Evolutionary conservation across 1,140 invertebrate genomes (phyloP).

Genomic region (Drosophila micromelanica): DNA sequence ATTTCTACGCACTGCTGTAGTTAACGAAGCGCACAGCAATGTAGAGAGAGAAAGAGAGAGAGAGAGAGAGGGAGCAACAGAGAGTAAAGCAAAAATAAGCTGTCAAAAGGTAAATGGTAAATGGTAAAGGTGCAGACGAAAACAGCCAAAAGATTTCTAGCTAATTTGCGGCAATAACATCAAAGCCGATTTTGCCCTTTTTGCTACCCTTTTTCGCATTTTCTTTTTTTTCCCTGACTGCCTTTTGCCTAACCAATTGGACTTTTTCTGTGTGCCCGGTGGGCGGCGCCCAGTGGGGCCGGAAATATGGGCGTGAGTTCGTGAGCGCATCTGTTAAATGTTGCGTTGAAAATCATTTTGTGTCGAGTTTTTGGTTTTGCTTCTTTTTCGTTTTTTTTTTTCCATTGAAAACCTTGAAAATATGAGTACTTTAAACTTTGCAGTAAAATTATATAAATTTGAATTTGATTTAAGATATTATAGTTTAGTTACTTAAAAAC

Average conservation of each 20-base stretch:
- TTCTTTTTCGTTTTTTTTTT: background rate
- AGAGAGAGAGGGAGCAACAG: background rate
- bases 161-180: constrained; percentile 82
- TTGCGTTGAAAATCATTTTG: constrained; percentile 62
- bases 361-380: background rate
- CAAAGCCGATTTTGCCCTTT: constrained; percentile 74
- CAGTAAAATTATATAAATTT: background rate
- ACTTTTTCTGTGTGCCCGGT: constrained; percentile 42
- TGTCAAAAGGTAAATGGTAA: constrained; percentile 55
- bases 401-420: constrained; percentile 32
- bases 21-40: constrained; percentile 16
- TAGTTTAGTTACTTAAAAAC: too few species aligned
- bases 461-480: too few species aligned
- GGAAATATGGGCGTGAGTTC: constrained; percentile 41
- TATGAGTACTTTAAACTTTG: constrained; percentile 4
- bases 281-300: constrained; percentile 15
- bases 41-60: constrained; percentile 31
- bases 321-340: constrained; percentile 65
- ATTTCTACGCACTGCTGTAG: constrained; percentile 49
- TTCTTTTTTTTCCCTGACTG: constrained; percentile 7
- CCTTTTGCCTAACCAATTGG: constrained; percentile 54
- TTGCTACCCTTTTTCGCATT: constrained; percentile 53
- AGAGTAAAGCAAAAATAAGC: constrained; percentile 25
- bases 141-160: constrained; percentile 77
- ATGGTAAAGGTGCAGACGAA: constrained; percentile 35